phyloP scores from a whole-genome alignment of 2,113 vertebrate species.

The Rhea pennata region DNA sequence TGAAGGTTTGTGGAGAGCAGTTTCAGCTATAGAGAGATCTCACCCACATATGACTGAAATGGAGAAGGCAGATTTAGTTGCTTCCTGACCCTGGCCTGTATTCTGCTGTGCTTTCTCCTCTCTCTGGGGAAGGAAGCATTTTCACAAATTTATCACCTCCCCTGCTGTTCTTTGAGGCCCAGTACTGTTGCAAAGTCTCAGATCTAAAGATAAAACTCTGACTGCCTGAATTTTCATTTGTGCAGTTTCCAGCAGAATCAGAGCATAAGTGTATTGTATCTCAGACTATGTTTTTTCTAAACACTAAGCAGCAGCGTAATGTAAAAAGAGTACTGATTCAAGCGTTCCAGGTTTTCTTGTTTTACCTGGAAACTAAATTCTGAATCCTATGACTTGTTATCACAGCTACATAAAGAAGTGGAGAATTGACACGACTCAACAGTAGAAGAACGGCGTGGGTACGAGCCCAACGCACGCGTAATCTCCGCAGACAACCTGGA shows the following conservation, averaged over 20 bases:
- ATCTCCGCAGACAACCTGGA: neutral
- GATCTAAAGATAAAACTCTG: neutral
- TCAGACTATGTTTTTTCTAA: neutral
- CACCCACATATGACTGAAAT: rapidly evolving
- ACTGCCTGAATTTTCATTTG: neutral
- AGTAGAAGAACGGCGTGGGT: rapidly evolving
- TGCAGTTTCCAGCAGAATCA: neutral
- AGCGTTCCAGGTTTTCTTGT: neutral
- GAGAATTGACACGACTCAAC: neutral
- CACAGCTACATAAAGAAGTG: rapidly evolving
- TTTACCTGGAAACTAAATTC: neutral
- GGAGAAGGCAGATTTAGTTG: neutral
- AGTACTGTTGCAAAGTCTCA: rapidly evolving
- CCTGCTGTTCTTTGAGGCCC: neutral
- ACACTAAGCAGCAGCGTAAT: neutral
- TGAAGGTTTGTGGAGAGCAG: neutral
- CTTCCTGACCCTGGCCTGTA: neutral
- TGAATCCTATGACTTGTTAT: rapidly evolving
- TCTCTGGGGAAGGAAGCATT: neutral
- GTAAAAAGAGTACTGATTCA: rapidly evolving
- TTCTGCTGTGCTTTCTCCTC: neutral
- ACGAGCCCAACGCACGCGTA: neutral
- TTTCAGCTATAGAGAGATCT: neutral
- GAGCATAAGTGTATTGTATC: rapidly evolving
- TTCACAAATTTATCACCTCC: neutral